These are phyloP conservation scores for Diplolepis rosae DNA, from an alignment of 2,888 invertebrate species.

Conservation along the genomic window DNA sequence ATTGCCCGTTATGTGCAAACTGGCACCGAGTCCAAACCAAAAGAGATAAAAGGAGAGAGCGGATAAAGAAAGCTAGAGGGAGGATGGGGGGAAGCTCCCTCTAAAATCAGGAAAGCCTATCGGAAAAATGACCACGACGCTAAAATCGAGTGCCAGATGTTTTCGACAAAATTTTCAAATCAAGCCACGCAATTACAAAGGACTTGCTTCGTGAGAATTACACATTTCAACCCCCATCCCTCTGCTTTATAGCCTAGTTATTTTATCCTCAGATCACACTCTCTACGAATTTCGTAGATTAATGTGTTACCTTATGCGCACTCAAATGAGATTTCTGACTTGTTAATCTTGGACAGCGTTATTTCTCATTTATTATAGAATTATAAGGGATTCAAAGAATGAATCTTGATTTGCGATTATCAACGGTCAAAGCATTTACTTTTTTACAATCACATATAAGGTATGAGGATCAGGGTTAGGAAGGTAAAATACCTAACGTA, in stretches of 20 bases:
- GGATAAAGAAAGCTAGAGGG: neutral
- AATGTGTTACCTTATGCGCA: neutral
- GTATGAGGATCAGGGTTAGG: too few species aligned
- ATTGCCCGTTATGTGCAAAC: neutral
- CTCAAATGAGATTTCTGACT: neutral
- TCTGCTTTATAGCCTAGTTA: neutral
- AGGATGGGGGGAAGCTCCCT: neutral
- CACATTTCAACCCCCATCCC: neutral
- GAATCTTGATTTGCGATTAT: too few species aligned
- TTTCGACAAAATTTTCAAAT: neutral
- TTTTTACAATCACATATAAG: too few species aligned
- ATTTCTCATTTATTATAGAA: too few species aligned
- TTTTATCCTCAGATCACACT: neutral
- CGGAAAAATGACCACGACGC: neutral
- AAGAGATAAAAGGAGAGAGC: neutral
- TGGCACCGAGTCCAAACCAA: neutral
- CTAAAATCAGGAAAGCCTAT: neutral
- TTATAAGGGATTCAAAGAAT: too few species aligned
- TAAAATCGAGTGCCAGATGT: slow-evolving; percentile 8
- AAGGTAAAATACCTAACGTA: too few species aligned
- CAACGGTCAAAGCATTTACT: too few species aligned
- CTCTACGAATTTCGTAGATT: neutral
- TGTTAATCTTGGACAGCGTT: too few species aligned
- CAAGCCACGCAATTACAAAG: neutral
- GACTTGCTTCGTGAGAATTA: neutral